Evolutionary conservation across 2,888 invertebrate species (phyloP).

Genomic region (Erebia epiphron): DNA sequence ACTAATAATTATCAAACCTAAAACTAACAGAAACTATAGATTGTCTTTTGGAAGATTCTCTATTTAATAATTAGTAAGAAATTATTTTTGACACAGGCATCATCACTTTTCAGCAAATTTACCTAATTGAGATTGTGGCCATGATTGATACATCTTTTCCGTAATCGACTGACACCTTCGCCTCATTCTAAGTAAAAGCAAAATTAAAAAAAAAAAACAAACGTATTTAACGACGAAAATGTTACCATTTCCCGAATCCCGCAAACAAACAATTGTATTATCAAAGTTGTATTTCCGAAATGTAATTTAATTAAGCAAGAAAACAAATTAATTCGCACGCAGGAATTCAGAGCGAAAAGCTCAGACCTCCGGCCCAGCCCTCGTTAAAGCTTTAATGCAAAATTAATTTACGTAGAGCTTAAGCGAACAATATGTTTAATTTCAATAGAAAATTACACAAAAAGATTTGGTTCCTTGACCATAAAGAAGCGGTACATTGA

Average conservation of each 20-base stretch:
- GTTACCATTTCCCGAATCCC: background rate
- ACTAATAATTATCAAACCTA: too few relatives aligned
- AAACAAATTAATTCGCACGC: constrained; percentile 8
- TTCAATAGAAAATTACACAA: background rate
- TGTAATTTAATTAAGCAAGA: constrained; percentile 15
- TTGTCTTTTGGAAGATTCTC: too few relatives aligned
- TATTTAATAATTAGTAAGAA: too few relatives aligned
- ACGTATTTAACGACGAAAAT: background rate
- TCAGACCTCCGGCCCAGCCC: background rate
- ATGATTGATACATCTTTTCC: too few relatives aligned
- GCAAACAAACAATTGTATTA: background rate
- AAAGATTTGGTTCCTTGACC: background rate
- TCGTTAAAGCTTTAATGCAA: constrained; percentile 3
- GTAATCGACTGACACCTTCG: too few relatives aligned
- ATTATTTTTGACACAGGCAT: too few relatives aligned
- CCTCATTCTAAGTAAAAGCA: too few relatives aligned
- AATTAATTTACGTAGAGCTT: constrained; percentile 13
- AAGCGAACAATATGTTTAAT: background rate
- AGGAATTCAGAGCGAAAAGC: constrained; percentile 1
- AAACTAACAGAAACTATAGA: too few relatives aligned
- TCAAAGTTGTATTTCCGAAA: background rate
- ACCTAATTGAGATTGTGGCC: too few relatives aligned
- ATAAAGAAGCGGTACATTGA: too few relatives aligned
- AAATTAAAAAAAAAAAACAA: background rate
- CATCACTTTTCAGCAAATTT: too few relatives aligned